Evolutionary conservation across 1,140 invertebrate genomes (phyloP).

Genomic region (Sycophaga agraensis): DNA sequence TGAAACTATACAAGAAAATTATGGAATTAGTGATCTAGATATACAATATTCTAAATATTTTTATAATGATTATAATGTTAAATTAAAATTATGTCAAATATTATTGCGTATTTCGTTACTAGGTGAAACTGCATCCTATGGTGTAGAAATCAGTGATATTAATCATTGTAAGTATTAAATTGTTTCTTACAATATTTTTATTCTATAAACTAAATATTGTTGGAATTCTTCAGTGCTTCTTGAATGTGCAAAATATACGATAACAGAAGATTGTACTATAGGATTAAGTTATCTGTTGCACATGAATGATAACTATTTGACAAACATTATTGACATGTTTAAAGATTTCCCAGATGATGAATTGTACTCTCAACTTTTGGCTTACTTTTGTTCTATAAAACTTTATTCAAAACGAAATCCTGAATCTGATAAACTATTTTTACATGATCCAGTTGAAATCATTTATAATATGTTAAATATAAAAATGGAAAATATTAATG

Average conservation of each 20-base stretch:
- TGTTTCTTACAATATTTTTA: conserved; percentile 3
- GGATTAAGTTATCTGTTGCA: conserved; percentile 51
- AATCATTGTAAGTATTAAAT: conserved; percentile 44
- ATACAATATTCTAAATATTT: conserved; percentile 50
- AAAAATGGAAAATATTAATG: conserved; percentile 30
- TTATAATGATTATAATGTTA: conserved; percentile 41
- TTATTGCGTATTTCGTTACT: conserved; percentile 52
- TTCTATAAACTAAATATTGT: conserved; percentile 6
- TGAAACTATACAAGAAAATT: conserved; percentile 42
- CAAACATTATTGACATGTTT: conserved; percentile 40
- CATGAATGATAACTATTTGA: conserved; percentile 35
- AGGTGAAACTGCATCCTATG: conserved; percentile 50
- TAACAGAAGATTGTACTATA: conserved; percentile 50
- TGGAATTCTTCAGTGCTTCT: conserved; percentile 45
- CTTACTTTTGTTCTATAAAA: conserved; percentile 50
- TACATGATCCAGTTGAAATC: conserved; percentile 43
- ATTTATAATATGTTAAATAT: conserved; percentile 36
- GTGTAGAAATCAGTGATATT: conserved; percentile 48
- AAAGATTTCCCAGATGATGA: conserved; percentile 38
- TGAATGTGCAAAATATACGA: conserved; percentile 46
- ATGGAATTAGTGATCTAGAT: conserved; percentile 44
- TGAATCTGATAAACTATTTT: conserved; percentile 36
- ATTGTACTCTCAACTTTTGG: conserved; percentile 44
- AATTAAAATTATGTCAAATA: conserved; percentile 50
- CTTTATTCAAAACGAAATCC: conserved; percentile 35